Evolutionary conservation across 1,140 invertebrate species (phyloP).

Genomic region (Macrotrachela quadricornifera): DNA sequence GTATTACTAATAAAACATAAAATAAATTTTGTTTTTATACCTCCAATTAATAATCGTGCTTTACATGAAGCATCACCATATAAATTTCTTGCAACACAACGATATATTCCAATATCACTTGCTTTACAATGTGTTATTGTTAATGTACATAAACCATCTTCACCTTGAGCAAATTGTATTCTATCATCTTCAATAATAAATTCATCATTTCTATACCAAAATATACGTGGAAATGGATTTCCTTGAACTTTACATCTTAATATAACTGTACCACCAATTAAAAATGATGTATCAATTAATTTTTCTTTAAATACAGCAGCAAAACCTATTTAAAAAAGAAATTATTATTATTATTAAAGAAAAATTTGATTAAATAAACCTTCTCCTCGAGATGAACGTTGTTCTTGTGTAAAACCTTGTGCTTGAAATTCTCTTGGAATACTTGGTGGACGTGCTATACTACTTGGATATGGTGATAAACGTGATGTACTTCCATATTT

Average conservation of each 20-base stretch:
- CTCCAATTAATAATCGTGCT: conserved; percentile 34
- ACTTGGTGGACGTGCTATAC: neutral
- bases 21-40: no score
- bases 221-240: conserved; percentile 63
- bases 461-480: neutral
- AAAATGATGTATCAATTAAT: conserved; percentile 43
- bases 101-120: conserved; percentile 60
- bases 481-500: neutral
- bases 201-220: conserved; percentile 50
- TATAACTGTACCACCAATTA: conserved; percentile 50
- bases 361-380: conserved; percentile 7
- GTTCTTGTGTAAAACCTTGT: neutral
- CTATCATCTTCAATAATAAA: conserved; percentile 19
- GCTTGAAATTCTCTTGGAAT: neutral
- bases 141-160: conserved; percentile 36
- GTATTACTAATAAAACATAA: no score
- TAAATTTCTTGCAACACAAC: conserved; percentile 56
- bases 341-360: conserved; percentile 9
- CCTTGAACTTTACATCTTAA: conserved; percentile 64
- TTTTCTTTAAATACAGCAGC: conserved; percentile 35
- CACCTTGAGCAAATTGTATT: conserved; percentile 48
- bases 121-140: conserved; percentile 21
- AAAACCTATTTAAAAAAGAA: conserved; percentile 12
- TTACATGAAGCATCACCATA: conserved; percentile 32
- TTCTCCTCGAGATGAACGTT: neutral